Base-by-base conservation (phyloP, 2,888 invertebrate species). In the Cremastinae sp. region DNA sequence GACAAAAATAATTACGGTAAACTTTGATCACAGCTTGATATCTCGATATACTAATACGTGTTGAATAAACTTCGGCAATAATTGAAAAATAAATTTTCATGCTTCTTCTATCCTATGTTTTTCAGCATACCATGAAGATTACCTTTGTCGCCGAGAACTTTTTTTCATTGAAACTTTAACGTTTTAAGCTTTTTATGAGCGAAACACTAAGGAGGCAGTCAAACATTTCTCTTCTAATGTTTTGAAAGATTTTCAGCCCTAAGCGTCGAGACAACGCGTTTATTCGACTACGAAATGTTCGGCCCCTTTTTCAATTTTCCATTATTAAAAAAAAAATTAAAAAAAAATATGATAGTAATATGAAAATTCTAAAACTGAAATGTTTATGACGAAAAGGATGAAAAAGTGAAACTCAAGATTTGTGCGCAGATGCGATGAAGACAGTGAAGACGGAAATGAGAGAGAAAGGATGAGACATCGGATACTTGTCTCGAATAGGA, bases 401-500 rank as follows among this genome's bases (percentile, higher is more conserved):
- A 54, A 53, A 22, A 43, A 16, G 36, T 18, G 58, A 12, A 56
- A 53, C 45, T 51, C 49, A 16, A 18, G 58, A 43, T 64, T 59
- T 53, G 45, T 74, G 58, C 64, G 14, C 56, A 45, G 34, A 65
- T 38, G 41, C 58, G 61, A 75, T 71, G 74, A 64, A 43, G 53
- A 62, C 18, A 64, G n/a, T 28, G 45, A 47, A 56, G 34, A 54
- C 10, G 49, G 20, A 38, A 9, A 20, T 36, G 20, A 49, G 47
- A 20, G 66, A 36, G 56, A 66, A 54, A 56, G 12, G 22, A 53
- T 53, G 22, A 28, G 28, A 20, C 8, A 22, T n/a, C 28, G 16
- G 36, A 34, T 38, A 10, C 22, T 4, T 10, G 41, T 41, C 18
- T 20, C 16, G 14, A 41, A 41, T 18, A 18, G 47, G 12, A 62